Evolutionary conservation across 2,888 invertebrate genomes (phyloP).

Genomic region (Galerucella calmariensis): DNA sequence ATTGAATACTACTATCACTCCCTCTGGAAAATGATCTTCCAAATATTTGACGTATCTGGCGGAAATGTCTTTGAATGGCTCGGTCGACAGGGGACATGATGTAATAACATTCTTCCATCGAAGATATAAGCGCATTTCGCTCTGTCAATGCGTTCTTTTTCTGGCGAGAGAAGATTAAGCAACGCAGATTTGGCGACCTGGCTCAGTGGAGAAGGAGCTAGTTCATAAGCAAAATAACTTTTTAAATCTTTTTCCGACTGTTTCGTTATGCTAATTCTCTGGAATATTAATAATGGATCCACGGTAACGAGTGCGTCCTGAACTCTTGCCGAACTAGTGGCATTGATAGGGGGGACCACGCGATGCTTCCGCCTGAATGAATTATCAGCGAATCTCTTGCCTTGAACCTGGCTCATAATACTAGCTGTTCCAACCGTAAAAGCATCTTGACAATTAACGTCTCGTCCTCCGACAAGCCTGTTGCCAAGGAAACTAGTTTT

Average conservation of each 20-base stretch:
- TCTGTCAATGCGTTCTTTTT: conserved; percentile 1
- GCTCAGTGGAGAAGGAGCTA: conserved; percentile 10
- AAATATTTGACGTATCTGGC: conserved; percentile 17
- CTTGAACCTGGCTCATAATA: conserved; percentile 8
- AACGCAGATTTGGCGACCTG: conserved; percentile 9
- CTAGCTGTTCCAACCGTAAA: conserved; percentile 8
- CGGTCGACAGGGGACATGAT: background rate
- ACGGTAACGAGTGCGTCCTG: conserved; percentile 8
- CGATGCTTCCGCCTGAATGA: conserved; percentile 20
- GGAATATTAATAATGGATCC: conserved; percentile 16
- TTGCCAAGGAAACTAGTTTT: conserved; percentile 7
- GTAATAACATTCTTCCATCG: conserved; percentile 13
- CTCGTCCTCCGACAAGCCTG: conserved; percentile 3
- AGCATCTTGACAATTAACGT: conserved; percentile 12
- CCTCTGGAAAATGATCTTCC: conserved; percentile 1
- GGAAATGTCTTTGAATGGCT: background rate
- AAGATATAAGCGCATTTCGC: conserved; percentile 9
- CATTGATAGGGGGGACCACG: background rate
- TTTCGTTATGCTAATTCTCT: conserved; percentile 7
- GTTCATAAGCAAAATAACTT: conserved; percentile 18
- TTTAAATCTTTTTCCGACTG: conserved; percentile 5
- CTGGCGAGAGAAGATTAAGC: conserved; percentile 2
- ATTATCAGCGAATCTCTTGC: background rate
- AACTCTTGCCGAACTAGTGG: conserved; percentile 3
- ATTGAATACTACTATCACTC: conserved; percentile 10